Evolutionary conservation across 2,888 invertebrate species (phyloP), one percentile per base, ranked within the genome.

Genomic region (Timema podura): DNA sequence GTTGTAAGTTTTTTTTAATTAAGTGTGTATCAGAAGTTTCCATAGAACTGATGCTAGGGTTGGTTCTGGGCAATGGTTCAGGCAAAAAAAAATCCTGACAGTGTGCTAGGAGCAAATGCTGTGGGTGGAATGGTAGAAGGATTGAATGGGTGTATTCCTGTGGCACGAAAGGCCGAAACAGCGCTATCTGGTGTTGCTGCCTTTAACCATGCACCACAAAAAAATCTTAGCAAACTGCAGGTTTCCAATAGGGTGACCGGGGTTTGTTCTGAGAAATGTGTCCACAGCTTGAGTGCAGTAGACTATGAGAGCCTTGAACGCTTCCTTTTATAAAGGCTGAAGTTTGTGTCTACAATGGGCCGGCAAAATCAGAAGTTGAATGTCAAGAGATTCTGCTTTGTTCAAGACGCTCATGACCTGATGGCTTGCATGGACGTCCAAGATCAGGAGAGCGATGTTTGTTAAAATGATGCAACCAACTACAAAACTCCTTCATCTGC

Each of bases 91-190:
- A n/a, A n/a, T n/a, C n/a, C 44, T 61, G 61, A 61, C 16, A 61
- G 61, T 61, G 61, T 61, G 0, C 61, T 61, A 7, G 61, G 61
- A n/a, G 61, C 61, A 15, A 61, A 61, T 61, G 7, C 44, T 45
- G 30, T 61, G 9, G 44, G 5, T 61, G 61, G 10, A 61, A 61
- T 44, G 13, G 2, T n/a, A 13, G 3, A 6, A 6, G 44, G 61
- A 6, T 61, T 61, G 0, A 61, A 61, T 13, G 44, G 5, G 2
- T 61, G 61, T 16, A 61, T 61, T n/a, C 44, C 44, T 11, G 44
- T 61, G 9, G 61, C 61, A 44, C 5, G 61, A 13, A 30, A 61
- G 9, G 61, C 3, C 30, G 3, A 30, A 30, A 30, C 30, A 30
- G 30, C 13, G 30, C 3, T 30, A 2, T 30, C 30, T 30, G 2